phyloP scores from a whole-genome alignment of 2,888 invertebrate genomes.

The Carpatolechia fugitivella region DNA sequence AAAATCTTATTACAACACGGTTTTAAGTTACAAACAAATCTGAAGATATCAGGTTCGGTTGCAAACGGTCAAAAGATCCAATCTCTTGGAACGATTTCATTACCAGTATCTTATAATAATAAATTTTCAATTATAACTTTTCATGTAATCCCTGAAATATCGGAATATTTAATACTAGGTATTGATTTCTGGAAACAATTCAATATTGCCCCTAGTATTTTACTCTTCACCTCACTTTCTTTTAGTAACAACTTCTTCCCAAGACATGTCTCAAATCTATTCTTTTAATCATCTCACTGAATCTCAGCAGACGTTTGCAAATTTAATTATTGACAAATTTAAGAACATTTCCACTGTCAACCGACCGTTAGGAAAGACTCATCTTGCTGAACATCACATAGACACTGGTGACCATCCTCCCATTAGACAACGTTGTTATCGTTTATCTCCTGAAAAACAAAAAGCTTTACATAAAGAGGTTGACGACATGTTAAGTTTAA shows the following conservation, averaged over 20 bases:
- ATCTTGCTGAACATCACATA: neutral
- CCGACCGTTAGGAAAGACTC: neutral
- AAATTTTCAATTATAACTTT: too few relatives aligned
- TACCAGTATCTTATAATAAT: too few relatives aligned
- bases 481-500: conserved; percentile 23
- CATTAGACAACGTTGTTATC: conserved; percentile 24
- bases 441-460: conserved; percentile 27
- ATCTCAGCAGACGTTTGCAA: neutral
- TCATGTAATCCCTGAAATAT: too few relatives aligned
- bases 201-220: too few relatives aligned
- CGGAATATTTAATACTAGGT: too few relatives aligned
- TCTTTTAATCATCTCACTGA: neutral
- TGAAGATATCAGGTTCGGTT: too few relatives aligned
- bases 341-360: neutral
- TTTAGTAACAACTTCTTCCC: too few relatives aligned
- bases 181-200: too few relatives aligned
- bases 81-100: neutral
- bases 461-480: conserved; percentile 21
- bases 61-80: too few relatives aligned
- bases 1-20: neutral
- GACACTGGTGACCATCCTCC: conserved; percentile 20
- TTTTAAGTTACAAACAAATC: neutral
- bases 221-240: too few relatives aligned
- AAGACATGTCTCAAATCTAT: too few relatives aligned
- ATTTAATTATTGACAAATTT: neutral